A percentile compares a stretch with the other conserved stretches of the same genome.
Conservation (phyloP, 2,113 vertebrate species). For the Tichodroma muraria region DNA sequence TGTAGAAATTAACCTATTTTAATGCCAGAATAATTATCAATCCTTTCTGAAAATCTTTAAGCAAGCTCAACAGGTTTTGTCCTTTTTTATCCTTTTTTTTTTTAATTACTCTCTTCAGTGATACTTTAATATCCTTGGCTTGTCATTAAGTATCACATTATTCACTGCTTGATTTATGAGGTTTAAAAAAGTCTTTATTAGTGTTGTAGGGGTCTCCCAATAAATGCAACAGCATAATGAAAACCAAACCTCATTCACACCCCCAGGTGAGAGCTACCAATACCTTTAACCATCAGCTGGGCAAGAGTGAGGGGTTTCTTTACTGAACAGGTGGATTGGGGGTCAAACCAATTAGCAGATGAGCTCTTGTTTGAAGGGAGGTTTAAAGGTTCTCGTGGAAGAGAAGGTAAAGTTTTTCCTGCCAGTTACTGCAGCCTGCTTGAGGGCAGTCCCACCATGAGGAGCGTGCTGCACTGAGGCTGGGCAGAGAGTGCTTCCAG, state of each 20-base stretch:
- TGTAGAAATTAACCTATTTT: not conserved
- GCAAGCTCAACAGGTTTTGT: not conserved
- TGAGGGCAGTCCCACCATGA: not conserved
- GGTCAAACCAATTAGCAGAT: conserved; percentile 44
- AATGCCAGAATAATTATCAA: conserved; percentile 19
- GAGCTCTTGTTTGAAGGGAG: not conserved
- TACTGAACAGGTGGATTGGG: not conserved
- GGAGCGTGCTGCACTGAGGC: not conserved
- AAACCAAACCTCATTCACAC: not conserved
- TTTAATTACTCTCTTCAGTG: not conserved
- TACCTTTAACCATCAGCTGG: not conserved
- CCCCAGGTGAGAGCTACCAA: not conserved
- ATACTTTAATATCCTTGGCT: not conserved
- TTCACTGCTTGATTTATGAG: not conserved
- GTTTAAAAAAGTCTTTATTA: not conserved
- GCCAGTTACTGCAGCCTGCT: not conserved
- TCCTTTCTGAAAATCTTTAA: not conserved
- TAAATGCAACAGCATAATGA: not conserved
- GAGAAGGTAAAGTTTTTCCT: not conserved
- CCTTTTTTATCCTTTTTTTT: not conserved
- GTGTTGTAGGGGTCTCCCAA: not conserved
- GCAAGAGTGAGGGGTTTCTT: not conserved
- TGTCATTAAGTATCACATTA: not conserved
- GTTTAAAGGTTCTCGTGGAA: not conserved
- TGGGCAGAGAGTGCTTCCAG: not conserved